These are phyloP conservation scores for Arenaria interpres DNA, from an alignment of 2,113 vertebrate genomes.

Conservation along the genomic window DNA sequence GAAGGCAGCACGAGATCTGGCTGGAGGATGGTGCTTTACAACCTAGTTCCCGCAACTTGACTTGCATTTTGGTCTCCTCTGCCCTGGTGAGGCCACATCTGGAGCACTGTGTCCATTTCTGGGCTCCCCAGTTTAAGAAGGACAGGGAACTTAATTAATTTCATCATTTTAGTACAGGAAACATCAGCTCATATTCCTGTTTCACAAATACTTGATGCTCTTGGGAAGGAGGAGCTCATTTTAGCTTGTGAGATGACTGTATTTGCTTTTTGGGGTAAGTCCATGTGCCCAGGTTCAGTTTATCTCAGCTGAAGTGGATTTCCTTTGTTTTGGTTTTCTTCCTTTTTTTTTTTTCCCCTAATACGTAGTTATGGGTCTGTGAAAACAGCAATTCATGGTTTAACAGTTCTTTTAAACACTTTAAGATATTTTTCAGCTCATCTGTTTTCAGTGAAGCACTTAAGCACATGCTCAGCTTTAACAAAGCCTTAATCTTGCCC, in stretches of 20 bases:
- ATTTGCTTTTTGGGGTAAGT: not conserved
- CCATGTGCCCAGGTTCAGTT: not conserved
- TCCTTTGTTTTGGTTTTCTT: not conserved
- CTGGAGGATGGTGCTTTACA: not conserved
- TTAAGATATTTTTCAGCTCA: not conserved
- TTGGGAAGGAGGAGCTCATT: not conserved
- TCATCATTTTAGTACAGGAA: not conserved
- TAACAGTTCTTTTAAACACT: not conserved
- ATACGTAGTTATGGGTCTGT: not conserved
- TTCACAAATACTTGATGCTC: not conserved
- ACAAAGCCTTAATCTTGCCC: not conserved
- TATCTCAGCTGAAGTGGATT: constrained; percentile 15
- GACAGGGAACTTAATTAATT: not conserved
- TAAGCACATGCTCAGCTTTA: not conserved
- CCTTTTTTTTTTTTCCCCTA: not conserved
- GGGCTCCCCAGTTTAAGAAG: too few relatives aligned
- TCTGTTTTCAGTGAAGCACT: not conserved
- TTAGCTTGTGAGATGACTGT: not conserved
- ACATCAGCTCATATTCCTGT: not conserved
- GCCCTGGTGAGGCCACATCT: too few relatives aligned
- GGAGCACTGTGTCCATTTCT: too few relatives aligned
- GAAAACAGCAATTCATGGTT: not conserved
- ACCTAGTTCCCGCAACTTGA: not conserved
- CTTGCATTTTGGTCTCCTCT: not conserved
- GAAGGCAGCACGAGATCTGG: not conserved